phyloP scores from a whole-genome alignment of 2,888 invertebrate genomes.

The Raillietiella orientalis region DNA sequence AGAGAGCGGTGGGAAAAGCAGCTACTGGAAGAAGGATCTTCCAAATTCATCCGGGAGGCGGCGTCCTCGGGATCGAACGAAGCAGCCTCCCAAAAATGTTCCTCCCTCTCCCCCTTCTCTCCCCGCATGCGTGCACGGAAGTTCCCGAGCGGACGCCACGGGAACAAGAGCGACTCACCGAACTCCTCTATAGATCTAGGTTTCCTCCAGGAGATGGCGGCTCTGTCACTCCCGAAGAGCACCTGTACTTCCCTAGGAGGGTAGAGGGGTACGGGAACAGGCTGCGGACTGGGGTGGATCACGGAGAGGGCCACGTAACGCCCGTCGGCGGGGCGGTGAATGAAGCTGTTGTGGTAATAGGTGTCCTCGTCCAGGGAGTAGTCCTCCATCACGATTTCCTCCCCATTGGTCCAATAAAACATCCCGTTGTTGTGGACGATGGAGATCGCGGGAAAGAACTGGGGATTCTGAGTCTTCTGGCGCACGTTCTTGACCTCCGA shows the following conservation, averaged over 20 bases:
- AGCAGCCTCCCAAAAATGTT: too few relatives aligned
- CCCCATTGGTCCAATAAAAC: constrained; percentile 59
- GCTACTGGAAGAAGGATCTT: too few relatives aligned
- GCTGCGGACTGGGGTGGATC: constrained; percentile 35
- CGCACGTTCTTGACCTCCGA: constrained; percentile 33
- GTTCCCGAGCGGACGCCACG: too few relatives aligned
- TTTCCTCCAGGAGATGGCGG: too few relatives aligned
- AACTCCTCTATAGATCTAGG: too few relatives aligned
- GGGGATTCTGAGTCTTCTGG: constrained; percentile 33
- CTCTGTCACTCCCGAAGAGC: constrained; percentile 30
- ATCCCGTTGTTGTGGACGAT: constrained; percentile 37
- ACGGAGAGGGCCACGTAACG: constrained; percentile 16
- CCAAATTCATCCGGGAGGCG: too few relatives aligned
- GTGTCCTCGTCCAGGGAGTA: too few relatives aligned
- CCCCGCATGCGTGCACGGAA: too few relatives aligned
- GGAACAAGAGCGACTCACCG: too few relatives aligned
- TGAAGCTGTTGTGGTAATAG: constrained; percentile 24
- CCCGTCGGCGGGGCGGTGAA: constrained; percentile 32
- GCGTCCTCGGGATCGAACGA: too few relatives aligned
- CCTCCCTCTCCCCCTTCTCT: too few relatives aligned
- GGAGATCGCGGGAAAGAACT: constrained; percentile 36
- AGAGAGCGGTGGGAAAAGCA: too few relatives aligned
- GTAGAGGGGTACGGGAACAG: constrained; percentile 39
- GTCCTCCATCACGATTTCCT: constrained; percentile 40
- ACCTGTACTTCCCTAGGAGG: constrained; percentile 47